Percentiles rank a stretch among this genome's conserved stretches.
Evolutionary conservation across 2,113 vertebrate species (phyloP).

Genomic region (Notechis scutatus): DNA sequence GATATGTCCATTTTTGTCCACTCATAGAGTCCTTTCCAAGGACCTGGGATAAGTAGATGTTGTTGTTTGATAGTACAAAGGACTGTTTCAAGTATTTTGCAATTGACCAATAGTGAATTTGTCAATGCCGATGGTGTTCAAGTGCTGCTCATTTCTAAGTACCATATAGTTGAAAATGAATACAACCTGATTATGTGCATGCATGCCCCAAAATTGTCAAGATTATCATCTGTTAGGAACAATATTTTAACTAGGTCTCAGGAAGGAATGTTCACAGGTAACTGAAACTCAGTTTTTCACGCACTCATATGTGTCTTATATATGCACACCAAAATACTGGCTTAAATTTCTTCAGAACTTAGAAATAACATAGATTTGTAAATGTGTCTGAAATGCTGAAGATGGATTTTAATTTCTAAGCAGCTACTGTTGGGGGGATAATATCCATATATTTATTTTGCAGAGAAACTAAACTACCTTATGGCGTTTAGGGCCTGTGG

Average conservation of each 20-base stretch:
- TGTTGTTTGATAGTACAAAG: not conserved
- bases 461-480: conserved; percentile 38
- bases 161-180: not conserved
- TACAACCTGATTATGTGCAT: not conserved
- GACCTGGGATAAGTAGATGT: not conserved
- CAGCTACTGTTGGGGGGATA: conserved; percentile 6
- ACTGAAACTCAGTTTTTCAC: not conserved
- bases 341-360: not conserved
- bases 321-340: not conserved
- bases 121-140: not conserved
- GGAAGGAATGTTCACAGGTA: not conserved
- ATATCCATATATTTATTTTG: conserved; percentile 10
- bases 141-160: not conserved
- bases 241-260: not conserved
- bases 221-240: not conserved
- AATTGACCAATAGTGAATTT: not conserved
- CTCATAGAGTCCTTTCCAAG: not conserved
- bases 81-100: not conserved
- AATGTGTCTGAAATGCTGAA: conserved; percentile 15
- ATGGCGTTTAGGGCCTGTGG: conserved; percentile 45
- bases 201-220: not conserved
- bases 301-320: too few relatives aligned
- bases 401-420: conserved; percentile 15
- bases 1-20: not conserved
- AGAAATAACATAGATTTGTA: conserved; percentile 7